Conservation (phyloP, 2,888 invertebrate species). For the Pristionchus entomophagus region DNA sequence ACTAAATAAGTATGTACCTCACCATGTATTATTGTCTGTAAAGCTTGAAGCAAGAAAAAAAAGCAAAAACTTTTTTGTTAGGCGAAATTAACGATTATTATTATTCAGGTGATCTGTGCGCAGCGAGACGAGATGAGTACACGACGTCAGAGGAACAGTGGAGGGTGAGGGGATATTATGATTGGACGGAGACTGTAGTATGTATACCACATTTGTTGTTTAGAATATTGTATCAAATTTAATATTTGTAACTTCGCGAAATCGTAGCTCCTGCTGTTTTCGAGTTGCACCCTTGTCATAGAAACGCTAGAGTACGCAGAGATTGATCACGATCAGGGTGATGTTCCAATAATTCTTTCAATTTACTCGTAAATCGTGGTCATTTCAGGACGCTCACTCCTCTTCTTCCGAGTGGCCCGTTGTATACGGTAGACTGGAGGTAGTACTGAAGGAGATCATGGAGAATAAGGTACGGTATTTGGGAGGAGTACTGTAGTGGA, state of each 20-base stretch:
- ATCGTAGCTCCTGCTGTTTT: too few species aligned
- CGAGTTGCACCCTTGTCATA: too few species aligned
- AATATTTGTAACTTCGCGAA: too few species aligned
- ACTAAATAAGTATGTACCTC: too few species aligned
- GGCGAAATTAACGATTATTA: too few species aligned
- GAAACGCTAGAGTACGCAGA: too few species aligned
- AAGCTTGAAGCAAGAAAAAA: not conserved
- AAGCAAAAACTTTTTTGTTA: not conserved
- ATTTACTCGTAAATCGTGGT: too few species aligned
- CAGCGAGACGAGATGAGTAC: constrained; percentile 43
- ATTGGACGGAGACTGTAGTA: not conserved
- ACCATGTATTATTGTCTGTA: too few species aligned
- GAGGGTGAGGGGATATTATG: not conserved
- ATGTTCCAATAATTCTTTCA: too few species aligned
- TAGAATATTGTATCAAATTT: too few species aligned
- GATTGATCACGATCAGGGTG: too few species aligned
- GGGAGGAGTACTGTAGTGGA: not conserved
- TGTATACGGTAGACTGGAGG: not conserved
- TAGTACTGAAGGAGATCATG: constrained; percentile 30
- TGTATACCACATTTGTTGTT: not conserved
- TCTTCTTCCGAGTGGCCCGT: constrained; percentile 35
- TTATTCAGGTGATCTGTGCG: constrained; percentile 11
- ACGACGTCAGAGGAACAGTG: constrained; percentile 33
- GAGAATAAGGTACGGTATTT: constrained; percentile 43
- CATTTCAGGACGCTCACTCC: constrained; percentile 17